phyloP scores from a whole-genome alignment of 2,888 invertebrate genomes.

The Nymphalis polychloros region DNA sequence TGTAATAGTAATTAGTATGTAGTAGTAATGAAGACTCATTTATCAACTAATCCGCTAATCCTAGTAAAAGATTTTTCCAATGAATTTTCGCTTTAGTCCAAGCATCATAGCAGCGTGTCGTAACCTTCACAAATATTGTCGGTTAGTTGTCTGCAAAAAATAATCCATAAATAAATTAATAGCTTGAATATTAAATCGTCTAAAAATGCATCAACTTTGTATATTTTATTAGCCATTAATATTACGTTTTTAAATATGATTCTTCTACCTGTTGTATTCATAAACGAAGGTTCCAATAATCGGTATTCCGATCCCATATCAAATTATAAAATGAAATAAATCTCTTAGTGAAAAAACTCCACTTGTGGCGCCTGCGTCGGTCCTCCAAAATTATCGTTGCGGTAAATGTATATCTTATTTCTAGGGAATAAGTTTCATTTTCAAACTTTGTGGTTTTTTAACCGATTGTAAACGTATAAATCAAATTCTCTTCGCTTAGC shows the following conservation, averaged over 20 bases:
- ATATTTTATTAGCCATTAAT: slow-evolving; percentile 37
- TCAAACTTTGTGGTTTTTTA: slow-evolving; percentile 14
- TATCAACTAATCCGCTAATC: no score
- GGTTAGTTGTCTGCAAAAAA: no score
- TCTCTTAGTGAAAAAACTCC: slow-evolving; percentile 65
- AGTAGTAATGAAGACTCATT: no score
- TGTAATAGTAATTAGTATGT: no score
- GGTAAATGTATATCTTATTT: slow-evolving; percentile 40
- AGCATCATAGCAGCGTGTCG: no score
- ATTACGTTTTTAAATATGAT: slow-evolving; percentile 34
- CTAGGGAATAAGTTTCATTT: slow-evolving; percentile 44
- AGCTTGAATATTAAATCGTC: slow-evolving; percentile 14
- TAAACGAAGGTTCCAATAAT: slow-evolving; percentile 47
- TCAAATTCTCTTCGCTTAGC: slow-evolving; percentile 68
- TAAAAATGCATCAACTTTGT: slow-evolving; percentile 31
- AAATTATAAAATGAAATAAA: slow-evolving; percentile 70
- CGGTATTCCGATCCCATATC: slow-evolving; percentile 67
- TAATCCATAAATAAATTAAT: slow-evolving; percentile 4
- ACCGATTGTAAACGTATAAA: slow-evolving; percentile 57
- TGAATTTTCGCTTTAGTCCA: no score
- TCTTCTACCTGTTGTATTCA: slow-evolving; percentile 49
- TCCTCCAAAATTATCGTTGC: slow-evolving; percentile 27
- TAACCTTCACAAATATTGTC: no score
- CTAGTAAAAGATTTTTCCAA: no score
- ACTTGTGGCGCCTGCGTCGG: slow-evolving; percentile 70